Percentiles rank a stretch among this genome's conserved stretches.
These are phyloP conservation scores for Epinotia brunnichana DNA, from an alignment of 2,888 invertebrate species.

Conservation along the genomic window DNA sequence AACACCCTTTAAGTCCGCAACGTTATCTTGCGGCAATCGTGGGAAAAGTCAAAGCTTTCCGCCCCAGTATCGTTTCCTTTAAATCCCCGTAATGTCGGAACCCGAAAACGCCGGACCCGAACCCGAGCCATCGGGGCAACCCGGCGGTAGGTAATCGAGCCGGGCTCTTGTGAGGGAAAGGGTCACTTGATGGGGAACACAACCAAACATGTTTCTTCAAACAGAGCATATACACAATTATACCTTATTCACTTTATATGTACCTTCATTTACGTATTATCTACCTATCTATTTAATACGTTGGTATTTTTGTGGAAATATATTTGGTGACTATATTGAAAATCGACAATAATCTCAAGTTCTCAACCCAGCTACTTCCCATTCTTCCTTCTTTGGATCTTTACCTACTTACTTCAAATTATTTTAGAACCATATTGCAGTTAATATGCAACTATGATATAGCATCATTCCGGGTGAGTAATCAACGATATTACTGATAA, in stretches of 20 bases:
- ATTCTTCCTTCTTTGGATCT: too few species aligned
- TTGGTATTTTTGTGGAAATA: too few species aligned
- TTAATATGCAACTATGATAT: too few species aligned
- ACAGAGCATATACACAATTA: too few species aligned
- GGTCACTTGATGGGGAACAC: slow-evolving; percentile 11
- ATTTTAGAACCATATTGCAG: too few species aligned
- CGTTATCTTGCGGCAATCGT: not conserved
- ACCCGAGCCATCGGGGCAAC: not conserved
- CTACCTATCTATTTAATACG: not conserved
- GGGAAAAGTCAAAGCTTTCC: not conserved
- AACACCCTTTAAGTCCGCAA: not conserved
- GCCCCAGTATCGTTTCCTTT: not conserved
- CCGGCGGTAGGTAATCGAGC: not conserved
- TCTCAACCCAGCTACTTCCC: too few species aligned
- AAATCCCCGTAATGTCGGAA: not conserved
- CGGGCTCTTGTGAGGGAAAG: not conserved
- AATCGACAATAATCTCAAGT: too few species aligned
- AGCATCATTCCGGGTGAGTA: too few species aligned
- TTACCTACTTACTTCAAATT: too few species aligned
- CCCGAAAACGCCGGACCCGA: not conserved
- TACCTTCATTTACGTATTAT: not conserved
- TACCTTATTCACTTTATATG: too few species aligned
- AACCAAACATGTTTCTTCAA: not conserved
- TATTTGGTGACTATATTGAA: too few species aligned
- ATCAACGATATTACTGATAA: too few species aligned